Percentiles rank a stretch among this genome's conserved stretches.
These are phyloP conservation scores for Poeciliopsis turneri DNA, from an alignment of 2,797 vertebrate genomes.

Conservation along the genomic window DNA sequence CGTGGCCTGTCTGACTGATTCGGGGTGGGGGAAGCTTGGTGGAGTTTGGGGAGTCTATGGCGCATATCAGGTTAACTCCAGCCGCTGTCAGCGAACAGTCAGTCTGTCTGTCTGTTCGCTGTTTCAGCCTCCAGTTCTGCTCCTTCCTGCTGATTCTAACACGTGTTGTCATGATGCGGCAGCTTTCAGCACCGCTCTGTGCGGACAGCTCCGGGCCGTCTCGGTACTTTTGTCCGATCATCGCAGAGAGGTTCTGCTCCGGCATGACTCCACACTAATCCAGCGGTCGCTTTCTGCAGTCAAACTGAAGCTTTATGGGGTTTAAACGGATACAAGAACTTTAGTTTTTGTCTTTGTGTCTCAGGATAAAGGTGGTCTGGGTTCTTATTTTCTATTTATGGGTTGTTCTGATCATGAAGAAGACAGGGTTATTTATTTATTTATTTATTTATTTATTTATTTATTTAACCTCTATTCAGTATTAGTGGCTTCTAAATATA, in stretches of 20 bases:
- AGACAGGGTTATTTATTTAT: no score
- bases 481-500: neutral
- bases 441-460: no score
- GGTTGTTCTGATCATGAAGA: neutral
- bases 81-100: neutral
- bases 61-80: conserved; percentile 41
- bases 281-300: neutral
- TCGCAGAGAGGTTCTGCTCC: conserved; percentile 42
- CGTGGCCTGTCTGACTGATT: conserved; percentile 21
- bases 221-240: conserved; percentile 35
- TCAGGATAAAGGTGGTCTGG: neutral
- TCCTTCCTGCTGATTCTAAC: neutral
- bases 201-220: conserved; percentile 73
- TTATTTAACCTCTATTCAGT: neutral
- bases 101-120: conserved; percentile 19
- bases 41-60: conserved; percentile 13
- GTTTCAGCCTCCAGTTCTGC: neutral
- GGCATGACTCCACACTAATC: conserved; percentile 15
- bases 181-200: conserved; percentile 71
- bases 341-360: neutral
- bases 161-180: conserved; percentile 32
- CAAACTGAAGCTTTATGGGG: conserved; percentile 8
- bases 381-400: neutral
- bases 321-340: no score
- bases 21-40: neutral